A percentile compares a stretch with the other conserved stretches of the same genome.
phyloP scores from a whole-genome alignment of 2,888 invertebrate genomes.

The Disparrhopalites patrizii region DNA sequence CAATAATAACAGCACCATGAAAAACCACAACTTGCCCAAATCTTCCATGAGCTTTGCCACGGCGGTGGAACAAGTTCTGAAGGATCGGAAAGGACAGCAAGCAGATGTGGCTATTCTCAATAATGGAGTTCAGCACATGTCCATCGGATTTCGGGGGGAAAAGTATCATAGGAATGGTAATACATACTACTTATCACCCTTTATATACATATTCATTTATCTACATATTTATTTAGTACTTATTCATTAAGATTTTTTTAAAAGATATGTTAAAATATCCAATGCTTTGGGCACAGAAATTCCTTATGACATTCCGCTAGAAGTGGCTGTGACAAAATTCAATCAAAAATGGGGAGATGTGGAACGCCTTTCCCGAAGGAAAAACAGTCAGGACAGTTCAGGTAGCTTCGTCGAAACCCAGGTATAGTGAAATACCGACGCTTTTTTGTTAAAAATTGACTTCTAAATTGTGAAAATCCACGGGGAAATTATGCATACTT shows the following conservation, averaged over 20 bases:
- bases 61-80: not conserved
- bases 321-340: conserved; percentile 2
- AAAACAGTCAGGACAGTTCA: too few relatives aligned
- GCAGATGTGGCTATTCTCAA: too few relatives aligned
- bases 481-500: not conserved
- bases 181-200: not conserved
- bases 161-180: not conserved
- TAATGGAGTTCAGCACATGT: too few relatives aligned
- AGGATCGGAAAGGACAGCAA: not conserved
- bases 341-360: conserved; percentile 13
- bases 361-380: too few relatives aligned
- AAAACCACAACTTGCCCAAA: not conserved
- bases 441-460: too few relatives aligned
- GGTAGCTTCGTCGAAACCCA: too few relatives aligned
- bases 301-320: not conserved
- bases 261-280: not conserved
- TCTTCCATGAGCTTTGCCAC: too few relatives aligned
- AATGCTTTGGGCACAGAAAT: conserved; percentile 1
- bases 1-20: not conserved
- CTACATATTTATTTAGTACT: too few relatives aligned
- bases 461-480: too few relatives aligned
- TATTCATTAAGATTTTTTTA: too few relatives aligned
- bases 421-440: too few relatives aligned
- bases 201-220: not conserved
- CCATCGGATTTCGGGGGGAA: too few relatives aligned